Base-by-base conservation (phyloP, 2,797 vertebrate genomes). In the Naso thynnoides region DNA sequence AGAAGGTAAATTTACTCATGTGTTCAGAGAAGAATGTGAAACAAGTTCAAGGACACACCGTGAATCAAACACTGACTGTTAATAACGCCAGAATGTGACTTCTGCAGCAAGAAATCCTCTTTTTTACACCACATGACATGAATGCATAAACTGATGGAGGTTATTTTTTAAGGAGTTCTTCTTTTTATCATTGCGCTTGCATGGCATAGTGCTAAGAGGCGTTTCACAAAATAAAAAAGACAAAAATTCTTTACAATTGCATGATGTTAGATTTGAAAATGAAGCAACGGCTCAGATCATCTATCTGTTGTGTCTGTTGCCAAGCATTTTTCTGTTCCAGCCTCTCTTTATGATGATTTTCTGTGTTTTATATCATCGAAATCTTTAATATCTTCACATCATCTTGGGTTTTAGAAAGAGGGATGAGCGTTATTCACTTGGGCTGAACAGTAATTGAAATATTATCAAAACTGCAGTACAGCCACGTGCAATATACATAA, bases 11-110 rank as follows among this genome's bases (percentile, higher is more conserved):
- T 48, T 23, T 31, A 1, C 5, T 66, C 39, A 36, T 26, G 50
- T 49, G 65, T 36, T 11, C 2, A 7, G 19, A 59, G 54, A 29
- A 49, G 26, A 62, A 39, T 49, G 50, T 41, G 44, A 44, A 75
- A 50, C 31, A 16, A 19, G 31, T 31, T 68, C 70, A 85, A 80
- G 73, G 73, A 59, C 78, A 48, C 4, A 1, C 13, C 16, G 42
- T 58, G 39, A 76, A 73, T 72, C 53, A 80, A 66, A 68, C 58
- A 52, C n/a, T n/a, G 10, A 36, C 6, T 54, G 60, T 27, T 82
- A 23, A 52, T 21, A 13, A 68, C 0, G 5, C 27, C 31, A 58
- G n/a, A 58, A 13, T 54, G 57, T 21, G 8, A 42, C 41, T 10
- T 49, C 10, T 57, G 2, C 50, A 67, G 44, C 15, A 62, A 26